Conservation (phyloP, 2,888 invertebrate genomes). For the Choristoneura rosaceana region DNA sequence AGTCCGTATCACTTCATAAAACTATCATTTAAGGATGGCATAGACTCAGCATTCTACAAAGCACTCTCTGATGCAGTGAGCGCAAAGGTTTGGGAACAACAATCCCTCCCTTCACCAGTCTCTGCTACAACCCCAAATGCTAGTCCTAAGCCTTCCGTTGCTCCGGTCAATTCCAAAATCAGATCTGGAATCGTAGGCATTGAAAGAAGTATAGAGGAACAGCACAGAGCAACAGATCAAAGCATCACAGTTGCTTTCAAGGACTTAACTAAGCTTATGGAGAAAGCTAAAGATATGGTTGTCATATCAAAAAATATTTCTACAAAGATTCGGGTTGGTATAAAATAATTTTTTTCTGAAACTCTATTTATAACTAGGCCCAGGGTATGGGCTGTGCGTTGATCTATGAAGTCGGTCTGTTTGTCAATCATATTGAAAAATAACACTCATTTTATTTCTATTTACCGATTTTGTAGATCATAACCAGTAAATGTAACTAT, state of each 20-base stretch:
- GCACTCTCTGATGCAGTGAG: conserved; percentile 87
- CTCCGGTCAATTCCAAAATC: conserved; percentile 86
- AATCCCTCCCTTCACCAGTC: conserved; percentile 56
- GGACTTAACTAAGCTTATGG: conserved; percentile 97
- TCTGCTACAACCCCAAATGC: conserved; percentile 54
- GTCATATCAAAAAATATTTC: conserved; percentile 95
- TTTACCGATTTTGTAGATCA: too few species aligned
- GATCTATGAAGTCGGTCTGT: too few species aligned
- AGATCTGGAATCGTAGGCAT: conserved; percentile 98
- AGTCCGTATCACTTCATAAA: conserved; percentile 91
- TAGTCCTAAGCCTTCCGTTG: conserved; percentile 57
- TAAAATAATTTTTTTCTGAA: too few species aligned
- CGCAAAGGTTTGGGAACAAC: conserved; percentile 87
- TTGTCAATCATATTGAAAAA: too few species aligned
- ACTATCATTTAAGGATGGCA: conserved; percentile 94
- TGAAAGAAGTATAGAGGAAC: conserved; percentile 95
- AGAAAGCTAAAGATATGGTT: conserved; percentile 99
- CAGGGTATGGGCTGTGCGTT: too few species aligned
- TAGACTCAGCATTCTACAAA: conserved; percentile 87
- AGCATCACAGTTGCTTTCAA: conserved; percentile 97
- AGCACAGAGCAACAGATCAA: conserved; percentile 95
- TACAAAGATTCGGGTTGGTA: conserved; percentile 91
- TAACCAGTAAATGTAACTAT: too few species aligned
- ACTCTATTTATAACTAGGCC: too few species aligned
- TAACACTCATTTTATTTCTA: too few species aligned